Conservation (phyloP, 2,113 vertebrate genomes). For the Erythrolamprus reginae region DNA sequence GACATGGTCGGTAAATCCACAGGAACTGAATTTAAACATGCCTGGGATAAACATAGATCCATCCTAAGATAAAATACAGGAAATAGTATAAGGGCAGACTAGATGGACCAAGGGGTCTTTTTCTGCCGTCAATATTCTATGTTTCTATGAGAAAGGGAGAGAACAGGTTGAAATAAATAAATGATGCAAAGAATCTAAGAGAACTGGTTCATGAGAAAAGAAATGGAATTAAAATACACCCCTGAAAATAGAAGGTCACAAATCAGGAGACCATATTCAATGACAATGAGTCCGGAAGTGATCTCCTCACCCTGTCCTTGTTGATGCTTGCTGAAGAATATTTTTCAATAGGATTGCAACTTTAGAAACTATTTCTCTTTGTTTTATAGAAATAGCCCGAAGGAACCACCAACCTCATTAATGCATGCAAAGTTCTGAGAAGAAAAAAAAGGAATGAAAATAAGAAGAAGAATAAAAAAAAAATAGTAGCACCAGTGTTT, state of each 20-base stretch:
- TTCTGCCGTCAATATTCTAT: too few species aligned
- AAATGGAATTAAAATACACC: background rate
- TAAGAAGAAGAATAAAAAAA: too few species aligned
- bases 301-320: background rate
- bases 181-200: background rate
- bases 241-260: background rate
- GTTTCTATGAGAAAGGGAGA: background rate
- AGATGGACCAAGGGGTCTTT: too few species aligned
- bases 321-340: background rate
- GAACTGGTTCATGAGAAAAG: background rate
- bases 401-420: background rate
- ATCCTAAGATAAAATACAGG: too few species aligned
- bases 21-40: too few species aligned
- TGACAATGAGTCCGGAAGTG: background rate
- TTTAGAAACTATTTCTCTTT: background rate
- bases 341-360: background rate
- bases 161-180: constrained; percentile 1
- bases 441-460: background rate
- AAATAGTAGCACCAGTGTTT: background rate
- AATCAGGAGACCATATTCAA: background rate
- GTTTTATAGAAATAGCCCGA: background rate
- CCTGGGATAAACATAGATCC: too few species aligned
- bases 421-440: background rate
- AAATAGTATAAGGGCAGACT: too few species aligned
- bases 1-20: too few species aligned